Evolutionary conservation across 2,797 vertebrate genomes (phyloP), one percentile per base, ranked within the genome.

Genomic region (Crenuchus spilurus): DNA sequence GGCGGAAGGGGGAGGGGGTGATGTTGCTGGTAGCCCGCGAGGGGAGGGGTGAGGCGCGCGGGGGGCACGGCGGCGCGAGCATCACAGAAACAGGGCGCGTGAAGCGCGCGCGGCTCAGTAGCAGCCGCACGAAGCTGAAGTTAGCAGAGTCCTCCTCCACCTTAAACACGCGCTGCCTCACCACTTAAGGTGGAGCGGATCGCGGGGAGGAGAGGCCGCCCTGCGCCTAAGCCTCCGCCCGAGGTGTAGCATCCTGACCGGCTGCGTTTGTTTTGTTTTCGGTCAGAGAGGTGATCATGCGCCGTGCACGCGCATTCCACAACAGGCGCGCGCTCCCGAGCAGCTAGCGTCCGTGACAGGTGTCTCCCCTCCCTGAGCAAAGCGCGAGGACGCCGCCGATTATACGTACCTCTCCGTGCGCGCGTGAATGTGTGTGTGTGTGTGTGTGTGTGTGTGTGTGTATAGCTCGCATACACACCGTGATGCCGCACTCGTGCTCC

Each of bases 261-360:
- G 49, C 54, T 33, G 42, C 48, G 66, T 18, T 26, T 54, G 35
- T 35, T 44, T 42, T 33, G n/a, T n/a, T 39, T 11, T 52, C 13
- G 28, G 31, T 51, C n/a, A 20, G 39, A 69, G 49, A 63, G 37
- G 55, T 49, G 80, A 82, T 74, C 46, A 75, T 24, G 49, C 49
- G n/a, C n/a, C n/a, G 83, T 66, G 80, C 83, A 68, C 58, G 82
- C 82, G 87, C 87, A 90, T 92, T 92, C 91, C 90, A 83, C 79
- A 85, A 88, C 89, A 92, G 81, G 70, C 81, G 69, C 74, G 31
- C 61, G 46, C 18, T 82, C 84, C 39, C 72, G 73, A 72, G 60
- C 54, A 75, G 78, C 11, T 51, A 4, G 28, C 18, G 13, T 31
- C 78, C 86, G 62, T 90, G 90, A 90, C 87, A 88, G 87, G 88